Conservation (phyloP, 2,888 invertebrate genomes). For the Tethea ocularis region DNA sequence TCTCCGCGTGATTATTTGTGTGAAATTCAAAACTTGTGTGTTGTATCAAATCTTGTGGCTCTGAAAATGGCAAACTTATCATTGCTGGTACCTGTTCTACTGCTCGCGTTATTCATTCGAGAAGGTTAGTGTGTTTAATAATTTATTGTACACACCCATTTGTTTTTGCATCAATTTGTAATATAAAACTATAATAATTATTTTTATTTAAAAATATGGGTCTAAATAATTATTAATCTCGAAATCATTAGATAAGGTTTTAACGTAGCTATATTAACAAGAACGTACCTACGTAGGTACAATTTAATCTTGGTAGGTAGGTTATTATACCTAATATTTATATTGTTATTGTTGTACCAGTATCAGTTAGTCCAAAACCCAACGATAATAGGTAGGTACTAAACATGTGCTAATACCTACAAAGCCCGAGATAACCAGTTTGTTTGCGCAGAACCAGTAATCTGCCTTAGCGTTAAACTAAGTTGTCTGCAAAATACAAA, state of each 20-base stretch:
- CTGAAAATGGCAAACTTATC: slow-evolving; percentile 66
- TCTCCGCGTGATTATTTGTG: slow-evolving; percentile 23
- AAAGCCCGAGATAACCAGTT: neutral
- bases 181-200: too few species aligned
- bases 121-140: slow-evolving; percentile 57
- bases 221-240: too few species aligned
- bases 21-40: slow-evolving; percentile 44
- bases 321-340: too few species aligned
- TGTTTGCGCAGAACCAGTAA: neutral
- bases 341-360: neutral
- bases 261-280: too few species aligned
- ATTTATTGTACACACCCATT: too few species aligned
- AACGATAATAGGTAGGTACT: neutral
- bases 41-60: slow-evolving; percentile 27
- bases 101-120: slow-evolving; percentile 66
- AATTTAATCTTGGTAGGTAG: too few species aligned
- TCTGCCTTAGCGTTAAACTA: neutral
- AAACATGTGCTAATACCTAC: too few species aligned
- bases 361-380: neutral
- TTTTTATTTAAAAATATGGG: too few species aligned
- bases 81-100: slow-evolving; percentile 67
- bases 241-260: too few species aligned
- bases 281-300: too few species aligned
- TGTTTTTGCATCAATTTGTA: too few species aligned
- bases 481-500: neutral